Evolutionary conservation across 2,797 vertebrate genomes (phyloP), one percentile per base, ranked within the genome.

Genomic region (Salmo trutta): DNA sequence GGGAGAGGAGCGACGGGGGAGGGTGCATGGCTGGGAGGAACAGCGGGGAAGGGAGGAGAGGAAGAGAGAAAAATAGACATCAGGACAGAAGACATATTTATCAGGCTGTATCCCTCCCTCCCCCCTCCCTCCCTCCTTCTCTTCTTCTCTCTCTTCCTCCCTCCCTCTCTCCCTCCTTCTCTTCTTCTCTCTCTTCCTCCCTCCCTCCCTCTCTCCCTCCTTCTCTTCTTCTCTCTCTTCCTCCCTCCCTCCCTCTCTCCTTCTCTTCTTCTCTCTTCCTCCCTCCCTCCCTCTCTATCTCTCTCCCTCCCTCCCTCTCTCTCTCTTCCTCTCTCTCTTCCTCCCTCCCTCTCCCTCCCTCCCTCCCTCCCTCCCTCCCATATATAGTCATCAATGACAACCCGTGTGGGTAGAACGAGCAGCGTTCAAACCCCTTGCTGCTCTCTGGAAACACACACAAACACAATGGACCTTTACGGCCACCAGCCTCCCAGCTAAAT

Each of bases 1-100:
- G 98, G 95, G 83, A 96, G 70, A 93, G 87, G 69, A 92, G 87
- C 85, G 94, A 84, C 77, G 93, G 94, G 83, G 90, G 91, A 92
- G 88, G 87, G 67, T 95, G 96, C 98, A 99, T 99, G 93, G 94
- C 97, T 99, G 95, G 70, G 94, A 85, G 79, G 81, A 5, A 79
- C 17, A 84, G 1, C 0, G 77, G 24, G 27, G 53, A 67, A 79
- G 15, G 73, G n/a, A 82, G 71, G 36, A 64, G 52, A 66, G 72
- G 47, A n/a, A 24, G 33, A 19, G 31, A 73, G 19, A 65, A 59
- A 29, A 31, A 24, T 24, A 24, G 24, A 24, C 24, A 24, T 24
- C 24, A 24, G 24, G 31, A 31, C 31, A 33, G 31, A 33, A 33
- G 4, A 33, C 31, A 33, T 33, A 33, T 33, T 5, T 33, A 33